Conservation (phyloP, 2,797 vertebrate genomes). For the Aphelocoma californica region DNA sequence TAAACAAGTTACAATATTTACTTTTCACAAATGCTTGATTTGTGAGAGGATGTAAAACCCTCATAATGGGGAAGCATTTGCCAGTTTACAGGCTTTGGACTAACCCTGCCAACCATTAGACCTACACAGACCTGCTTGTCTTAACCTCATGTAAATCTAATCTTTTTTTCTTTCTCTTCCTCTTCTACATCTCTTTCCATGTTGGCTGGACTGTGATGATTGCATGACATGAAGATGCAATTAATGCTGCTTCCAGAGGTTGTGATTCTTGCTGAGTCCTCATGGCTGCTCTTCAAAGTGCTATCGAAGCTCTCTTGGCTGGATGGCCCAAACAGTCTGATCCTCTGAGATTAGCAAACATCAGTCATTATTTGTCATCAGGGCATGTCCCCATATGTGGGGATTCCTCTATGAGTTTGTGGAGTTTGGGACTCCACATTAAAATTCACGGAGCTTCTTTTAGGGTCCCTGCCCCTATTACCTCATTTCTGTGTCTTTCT, state of each 20-base stretch:
- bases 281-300: background rate
- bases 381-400: background rate
- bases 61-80: background rate
- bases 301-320: background rate
- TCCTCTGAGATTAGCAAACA: background rate
- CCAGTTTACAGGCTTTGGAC: background rate
- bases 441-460: background rate
- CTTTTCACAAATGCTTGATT: background rate
- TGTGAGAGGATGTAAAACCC: background rate
- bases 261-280: background rate
- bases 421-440: background rate
- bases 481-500: background rate
- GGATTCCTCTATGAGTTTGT: background rate
- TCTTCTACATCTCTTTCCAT: background rate
- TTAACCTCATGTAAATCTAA: background rate
- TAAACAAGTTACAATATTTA: background rate
- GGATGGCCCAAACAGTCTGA: background rate
- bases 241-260: background rate
- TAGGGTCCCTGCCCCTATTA: background rate
- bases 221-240: background rate
- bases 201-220: background rate
- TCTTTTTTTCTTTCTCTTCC: background rate
- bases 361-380: background rate
- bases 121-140: background rate
- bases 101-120: background rate